A percentile compares a stretch with the other conserved stretches of the same genome.
Conservation (phyloP, 1,140 invertebrate species). For the Panagrolaimus sp. region DNA sequence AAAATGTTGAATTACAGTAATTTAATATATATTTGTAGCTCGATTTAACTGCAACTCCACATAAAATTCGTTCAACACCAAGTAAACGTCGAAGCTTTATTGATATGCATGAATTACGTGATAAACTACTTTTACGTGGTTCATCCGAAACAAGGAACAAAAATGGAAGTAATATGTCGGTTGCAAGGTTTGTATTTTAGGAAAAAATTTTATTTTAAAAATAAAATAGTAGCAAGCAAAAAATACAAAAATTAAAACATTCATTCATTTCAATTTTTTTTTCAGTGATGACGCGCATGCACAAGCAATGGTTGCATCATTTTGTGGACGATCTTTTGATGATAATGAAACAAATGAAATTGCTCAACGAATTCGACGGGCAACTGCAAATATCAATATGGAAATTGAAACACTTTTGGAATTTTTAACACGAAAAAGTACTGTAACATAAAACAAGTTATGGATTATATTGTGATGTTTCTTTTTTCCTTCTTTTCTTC, state of each 20-base stretch:
- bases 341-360: slow-evolving; percentile 59
- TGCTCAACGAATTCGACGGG: slow-evolving; percentile 56
- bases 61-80: slow-evolving; percentile 59
- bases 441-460: slow-evolving; percentile 33
- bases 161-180: slow-evolving; percentile 58
- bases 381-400: slow-evolving; percentile 58
- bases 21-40: slow-evolving; percentile 34
- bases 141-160: slow-evolving; percentile 49
- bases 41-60: slow-evolving; percentile 58
- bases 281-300: slow-evolving; percentile 59
- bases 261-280: slow-evolving; percentile 14
- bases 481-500: background rate
- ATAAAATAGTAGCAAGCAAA: no score
- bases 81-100: slow-evolving; percentile 58
- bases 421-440: slow-evolving; percentile 59
- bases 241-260: slow-evolving; percentile 15
- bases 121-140: slow-evolving; percentile 55
- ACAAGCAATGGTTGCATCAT: slow-evolving; percentile 59
- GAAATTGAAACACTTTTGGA: slow-evolving; percentile 58
- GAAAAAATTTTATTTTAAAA: no score
- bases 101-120: slow-evolving; percentile 55
- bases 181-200: slow-evolving; percentile 49
- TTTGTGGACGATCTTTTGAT: slow-evolving; percentile 59
- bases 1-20: background rate
- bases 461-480: background rate